phyloP scores from a whole-genome alignment of 2,113 vertebrate species.

The Hippolais icterina region DNA sequence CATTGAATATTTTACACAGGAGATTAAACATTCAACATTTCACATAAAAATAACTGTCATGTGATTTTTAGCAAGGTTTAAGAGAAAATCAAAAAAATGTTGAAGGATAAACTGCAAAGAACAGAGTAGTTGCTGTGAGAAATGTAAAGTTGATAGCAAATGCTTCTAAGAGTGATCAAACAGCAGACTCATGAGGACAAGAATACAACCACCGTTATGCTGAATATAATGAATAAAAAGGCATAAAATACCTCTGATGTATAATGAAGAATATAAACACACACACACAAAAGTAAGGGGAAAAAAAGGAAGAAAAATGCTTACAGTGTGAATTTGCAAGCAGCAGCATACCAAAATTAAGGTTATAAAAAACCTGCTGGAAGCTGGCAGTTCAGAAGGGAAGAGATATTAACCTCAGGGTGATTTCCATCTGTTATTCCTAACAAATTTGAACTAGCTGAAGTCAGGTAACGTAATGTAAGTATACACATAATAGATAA shows the following conservation, averaged over 20 bases:
- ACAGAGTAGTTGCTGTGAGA: neutral
- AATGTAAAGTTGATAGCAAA: neutral
- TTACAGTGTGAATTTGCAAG: neutral
- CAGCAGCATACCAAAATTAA: neutral
- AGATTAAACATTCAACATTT: neutral
- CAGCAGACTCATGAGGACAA: neutral
- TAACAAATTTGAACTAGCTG: neutral
- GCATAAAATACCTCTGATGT: neutral
- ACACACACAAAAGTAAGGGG: neutral
- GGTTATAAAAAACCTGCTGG: neutral
- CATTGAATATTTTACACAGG: neutral
- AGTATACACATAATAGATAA: neutral
- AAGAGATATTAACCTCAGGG: slow-evolving; percentile 33
- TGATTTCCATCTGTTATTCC: slow-evolving; percentile 30
- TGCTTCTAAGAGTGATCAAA: neutral
- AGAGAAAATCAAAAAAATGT: neutral
- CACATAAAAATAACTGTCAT: neutral
- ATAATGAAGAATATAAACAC: neutral
- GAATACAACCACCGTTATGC: neutral
- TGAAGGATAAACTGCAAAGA: neutral
- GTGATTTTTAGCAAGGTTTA: neutral
- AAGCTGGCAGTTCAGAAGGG: neutral
- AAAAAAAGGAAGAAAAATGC: neutral
- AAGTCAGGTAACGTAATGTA: neutral
- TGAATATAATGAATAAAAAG: neutral